These are phyloP conservation scores for Escarpia spicata DNA, from an alignment of 2,888 invertebrate species.

Conservation along the genomic window DNA sequence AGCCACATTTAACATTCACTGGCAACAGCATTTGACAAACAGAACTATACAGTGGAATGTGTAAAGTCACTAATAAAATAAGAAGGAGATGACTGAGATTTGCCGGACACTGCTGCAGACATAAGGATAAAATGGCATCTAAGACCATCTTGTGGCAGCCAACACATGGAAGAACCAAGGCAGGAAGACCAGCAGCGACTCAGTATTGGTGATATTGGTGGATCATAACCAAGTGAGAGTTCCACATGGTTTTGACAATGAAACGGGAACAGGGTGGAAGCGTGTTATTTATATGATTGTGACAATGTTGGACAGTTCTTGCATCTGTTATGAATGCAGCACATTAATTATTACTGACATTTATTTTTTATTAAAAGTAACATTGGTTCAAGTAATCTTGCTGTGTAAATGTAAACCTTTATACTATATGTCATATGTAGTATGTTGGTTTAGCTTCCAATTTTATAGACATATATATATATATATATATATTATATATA, in stretches of 20 bases:
- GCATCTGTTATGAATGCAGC: not conserved
- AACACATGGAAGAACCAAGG: no score
- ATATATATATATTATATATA: not conserved
- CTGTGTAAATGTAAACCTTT: not conserved
- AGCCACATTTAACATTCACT: no score
- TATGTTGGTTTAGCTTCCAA: not conserved
- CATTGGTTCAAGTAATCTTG: not conserved
- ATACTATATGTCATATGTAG: no score
- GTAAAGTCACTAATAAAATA: no score
- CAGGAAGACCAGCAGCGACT: not conserved
- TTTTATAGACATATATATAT: not conserved
- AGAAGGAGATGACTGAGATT: no score
- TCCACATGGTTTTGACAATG: not conserved
- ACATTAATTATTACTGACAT: not conserved
- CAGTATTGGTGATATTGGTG: not conserved
- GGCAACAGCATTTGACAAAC: no score
- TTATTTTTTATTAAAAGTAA: not conserved
- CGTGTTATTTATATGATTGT: not conserved
- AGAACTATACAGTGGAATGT: no score
- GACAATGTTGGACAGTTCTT: not conserved
- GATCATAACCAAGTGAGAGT: not conserved
- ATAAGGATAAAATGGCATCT: no score
- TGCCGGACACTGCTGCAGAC: no score
- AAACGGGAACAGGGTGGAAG: not conserved
- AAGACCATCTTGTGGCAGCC: no score